Evolutionary conservation across 92 coral and sea anemone genomes (phyloP), one percentile per base, ranked within the genome.

Genomic region (Zoanthus sansibaricus): DNA sequence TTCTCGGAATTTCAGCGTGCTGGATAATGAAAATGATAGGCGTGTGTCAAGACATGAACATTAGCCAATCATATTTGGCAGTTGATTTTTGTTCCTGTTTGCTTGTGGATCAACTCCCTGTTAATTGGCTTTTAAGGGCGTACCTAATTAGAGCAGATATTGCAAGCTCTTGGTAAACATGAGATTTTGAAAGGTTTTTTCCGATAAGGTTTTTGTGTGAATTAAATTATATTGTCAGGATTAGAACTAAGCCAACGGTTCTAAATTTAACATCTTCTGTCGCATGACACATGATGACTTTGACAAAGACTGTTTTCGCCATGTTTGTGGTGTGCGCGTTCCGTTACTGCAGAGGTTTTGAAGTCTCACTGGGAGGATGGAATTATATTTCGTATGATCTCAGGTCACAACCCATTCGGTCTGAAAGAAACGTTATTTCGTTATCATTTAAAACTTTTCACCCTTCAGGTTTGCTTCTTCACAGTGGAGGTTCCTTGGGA

Each of bases 401-500:
- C 15, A 94, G 94, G 68, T 86, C 92, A 79, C 82, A 73, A 16
- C 86, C 83, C 54, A 91, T 94, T 30, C 79, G 89, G 54, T 66
- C 93, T 2, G 83, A 83, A 47, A 68, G 45, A 51, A 91, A 91
- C 54, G 90, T 84, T 10, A 93, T 94, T 30, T 90, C 95, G 16
- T 75, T 96, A 71, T 84, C 89, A 71, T 96, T 96, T 75, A 96
- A 94, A 83, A 95, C 99, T 16, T 84, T 96, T 18, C 87, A 92
- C 20, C 96, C 96, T 1, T 86, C 91, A n/a, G 99, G 99, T 20
- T 79, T 96, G 30, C 76, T 96, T 12, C 25, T 93, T n/a, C 88
- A 96, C 78, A 92, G 96, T 64, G 91, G 94, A 75, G 99, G 99
- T 4, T 89, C 95, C 0, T 91, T 91, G 64, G 97, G 98, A 8